phyloP scores from a whole-genome alignment of 2,888 invertebrate species.

The Ormyrus pomaceus region DNA sequence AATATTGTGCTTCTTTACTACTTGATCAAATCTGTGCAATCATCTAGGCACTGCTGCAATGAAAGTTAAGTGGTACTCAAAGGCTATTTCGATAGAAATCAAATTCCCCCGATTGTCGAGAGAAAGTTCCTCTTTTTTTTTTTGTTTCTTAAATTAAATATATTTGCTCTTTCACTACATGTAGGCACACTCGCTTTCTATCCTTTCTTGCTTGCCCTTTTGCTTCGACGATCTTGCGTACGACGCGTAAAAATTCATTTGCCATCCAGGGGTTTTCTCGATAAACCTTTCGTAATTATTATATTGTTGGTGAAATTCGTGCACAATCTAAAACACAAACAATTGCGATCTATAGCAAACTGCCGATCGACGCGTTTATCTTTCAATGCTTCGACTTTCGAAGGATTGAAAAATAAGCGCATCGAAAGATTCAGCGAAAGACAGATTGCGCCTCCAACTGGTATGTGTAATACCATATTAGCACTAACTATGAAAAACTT shows the following conservation, averaged over 20 bases:
- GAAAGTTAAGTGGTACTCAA: no score
- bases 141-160: slow-evolving; percentile 16
- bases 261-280: background rate
- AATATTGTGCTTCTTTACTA: no score
- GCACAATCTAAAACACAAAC: background rate
- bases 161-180: slow-evolving; percentile 14
- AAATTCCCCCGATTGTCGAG: background rate
- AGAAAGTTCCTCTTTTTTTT: background rate
- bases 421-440: no score
- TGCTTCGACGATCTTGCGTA: background rate
- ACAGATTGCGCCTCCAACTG: no score
- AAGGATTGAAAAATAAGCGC: no score
- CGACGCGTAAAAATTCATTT: background rate
- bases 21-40: no score
- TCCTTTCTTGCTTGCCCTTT: slow-evolving; percentile 3
- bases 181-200: slow-evolving; percentile 40
- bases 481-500: no score
- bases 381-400: no score
- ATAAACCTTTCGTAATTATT: background rate
- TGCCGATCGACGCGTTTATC: no score
- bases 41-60: no score
- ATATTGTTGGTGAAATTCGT: slow-evolving; percentile 7
- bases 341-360: background rate
- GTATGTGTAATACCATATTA: no score
- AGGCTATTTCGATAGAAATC: background rate